These are phyloP conservation scores for Drosophila equinoxialis DNA, from an alignment of 1,140 invertebrate species.

Conservation along the genomic window DNA sequence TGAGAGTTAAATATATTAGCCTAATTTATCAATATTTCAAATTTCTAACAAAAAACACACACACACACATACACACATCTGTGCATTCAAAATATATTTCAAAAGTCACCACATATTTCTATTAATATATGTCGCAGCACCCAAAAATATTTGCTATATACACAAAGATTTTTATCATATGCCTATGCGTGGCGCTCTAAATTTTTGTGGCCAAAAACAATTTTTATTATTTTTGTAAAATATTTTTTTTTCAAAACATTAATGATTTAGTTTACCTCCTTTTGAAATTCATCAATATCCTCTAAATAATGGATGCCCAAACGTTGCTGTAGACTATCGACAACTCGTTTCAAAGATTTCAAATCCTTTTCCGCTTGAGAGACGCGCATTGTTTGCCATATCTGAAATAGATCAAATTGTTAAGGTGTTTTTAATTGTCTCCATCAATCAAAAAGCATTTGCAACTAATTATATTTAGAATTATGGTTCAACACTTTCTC, in stretches of 20 bases:
- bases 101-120: constrained; percentile 58
- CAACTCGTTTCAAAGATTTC: constrained; percentile 45
- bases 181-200: neutral
- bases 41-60: constrained; percentile 3
- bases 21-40: constrained; percentile 40
- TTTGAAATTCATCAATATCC: constrained; percentile 71
- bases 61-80: constrained; percentile 19
- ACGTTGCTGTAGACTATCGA: constrained; percentile 66
- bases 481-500: too few species aligned
- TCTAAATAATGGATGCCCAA: constrained; percentile 77
- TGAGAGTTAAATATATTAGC: constrained; percentile 26
- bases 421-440: too few species aligned
- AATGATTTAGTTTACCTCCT: constrained; percentile 59
- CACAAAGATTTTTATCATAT: constrained; percentile 3
- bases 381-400: constrained; percentile 70
- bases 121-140: constrained; percentile 50
- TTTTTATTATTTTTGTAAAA: constrained; percentile 5
- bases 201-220: constrained; percentile 15
- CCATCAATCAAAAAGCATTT: neutral
- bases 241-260: neutral
- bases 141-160: constrained; percentile 36
- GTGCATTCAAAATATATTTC: constrained; percentile 30
- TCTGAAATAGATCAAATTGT: constrained; percentile 45
- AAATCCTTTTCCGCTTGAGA: constrained; percentile 66
- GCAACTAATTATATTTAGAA: neutral